Conservation (phyloP, 2,113 vertebrate species). For the Pycnonotus jocosus region DNA sequence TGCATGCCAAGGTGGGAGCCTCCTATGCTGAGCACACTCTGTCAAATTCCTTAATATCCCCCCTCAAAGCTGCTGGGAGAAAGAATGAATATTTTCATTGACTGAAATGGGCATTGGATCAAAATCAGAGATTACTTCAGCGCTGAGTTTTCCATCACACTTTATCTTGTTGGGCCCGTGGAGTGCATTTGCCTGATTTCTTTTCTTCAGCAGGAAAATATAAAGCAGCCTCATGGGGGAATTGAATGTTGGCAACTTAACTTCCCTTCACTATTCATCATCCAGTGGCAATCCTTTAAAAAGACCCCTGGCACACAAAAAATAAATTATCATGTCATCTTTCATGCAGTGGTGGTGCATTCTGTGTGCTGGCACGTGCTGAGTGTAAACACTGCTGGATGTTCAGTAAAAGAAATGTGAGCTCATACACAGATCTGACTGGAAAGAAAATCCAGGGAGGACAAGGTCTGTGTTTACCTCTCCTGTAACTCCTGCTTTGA, state of each 20-base stretch:
- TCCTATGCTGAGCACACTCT: background rate
- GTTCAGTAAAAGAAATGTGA: background rate
- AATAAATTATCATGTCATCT: background rate
- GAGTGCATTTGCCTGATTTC: background rate
- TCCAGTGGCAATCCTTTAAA: background rate
- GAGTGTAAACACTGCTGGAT: background rate
- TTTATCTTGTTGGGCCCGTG: background rate
- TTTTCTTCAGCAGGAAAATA: background rate
- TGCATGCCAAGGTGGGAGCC: background rate
- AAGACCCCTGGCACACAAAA: background rate
- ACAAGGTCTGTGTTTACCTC: no score
- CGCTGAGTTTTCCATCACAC: background rate
- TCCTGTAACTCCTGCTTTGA: background rate
- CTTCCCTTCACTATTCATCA: background rate
- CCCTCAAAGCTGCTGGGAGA: background rate
- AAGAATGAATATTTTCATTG: background rate
- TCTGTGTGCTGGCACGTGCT: background rate
- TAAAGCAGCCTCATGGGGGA: background rate
- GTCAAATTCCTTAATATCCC: background rate
- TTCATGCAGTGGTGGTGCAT: background rate
- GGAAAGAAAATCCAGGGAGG: background rate
- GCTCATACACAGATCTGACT: background rate
- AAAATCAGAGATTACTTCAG: background rate
- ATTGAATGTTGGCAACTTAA: background rate
- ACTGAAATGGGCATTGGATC: background rate